These are phyloP conservation scores for Tetramorium simillimum DNA, from an alignment of 1,140 invertebrate species.

Conservation along the genomic window DNA sequence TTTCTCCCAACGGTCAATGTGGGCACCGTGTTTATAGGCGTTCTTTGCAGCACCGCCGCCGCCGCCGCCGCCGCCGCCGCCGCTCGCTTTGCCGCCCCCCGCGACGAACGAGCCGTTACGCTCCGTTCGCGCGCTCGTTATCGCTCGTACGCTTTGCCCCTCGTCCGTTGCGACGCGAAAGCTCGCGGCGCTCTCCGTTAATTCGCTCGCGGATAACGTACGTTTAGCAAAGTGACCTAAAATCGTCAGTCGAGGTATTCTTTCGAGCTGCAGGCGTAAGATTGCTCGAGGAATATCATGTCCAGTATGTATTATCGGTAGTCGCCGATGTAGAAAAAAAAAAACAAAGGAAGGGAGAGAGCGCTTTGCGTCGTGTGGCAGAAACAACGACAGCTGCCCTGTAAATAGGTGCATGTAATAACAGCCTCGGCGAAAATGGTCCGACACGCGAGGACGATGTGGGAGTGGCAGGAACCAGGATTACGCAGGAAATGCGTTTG, in stretches of 20 bases:
- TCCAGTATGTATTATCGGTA: neutral
- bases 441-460: conserved; percentile 38
- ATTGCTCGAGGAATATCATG: neutral
- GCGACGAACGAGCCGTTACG: conserved; percentile 45
- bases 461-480: conserved; percentile 15
- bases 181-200: neutral
- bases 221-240: neutral
- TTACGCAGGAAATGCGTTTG: conserved; percentile 48
- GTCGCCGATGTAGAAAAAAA: neutral
- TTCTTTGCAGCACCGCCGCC: conserved; percentile 9
- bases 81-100: neutral
- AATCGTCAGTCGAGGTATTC: neutral
- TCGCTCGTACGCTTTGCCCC: neutral
- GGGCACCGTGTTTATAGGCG: conserved; percentile 6
- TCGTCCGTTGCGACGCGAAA: conserved; percentile 7
- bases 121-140: conserved; percentile 47
- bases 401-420: conserved; percentile 37
- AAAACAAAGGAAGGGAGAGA: neutral
- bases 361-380: neutral
- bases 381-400: conserved; percentile 32
- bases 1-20: conserved; percentile 3
- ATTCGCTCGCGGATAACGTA: neutral
- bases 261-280: neutral
- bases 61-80: too few relatives aligned
- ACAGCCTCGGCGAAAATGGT: conserved; percentile 29